Evolutionary conservation across 2,888 invertebrate species (phyloP), one percentile per base, ranked within the genome.

Genomic region (Eupithecia vulgata): DNA sequence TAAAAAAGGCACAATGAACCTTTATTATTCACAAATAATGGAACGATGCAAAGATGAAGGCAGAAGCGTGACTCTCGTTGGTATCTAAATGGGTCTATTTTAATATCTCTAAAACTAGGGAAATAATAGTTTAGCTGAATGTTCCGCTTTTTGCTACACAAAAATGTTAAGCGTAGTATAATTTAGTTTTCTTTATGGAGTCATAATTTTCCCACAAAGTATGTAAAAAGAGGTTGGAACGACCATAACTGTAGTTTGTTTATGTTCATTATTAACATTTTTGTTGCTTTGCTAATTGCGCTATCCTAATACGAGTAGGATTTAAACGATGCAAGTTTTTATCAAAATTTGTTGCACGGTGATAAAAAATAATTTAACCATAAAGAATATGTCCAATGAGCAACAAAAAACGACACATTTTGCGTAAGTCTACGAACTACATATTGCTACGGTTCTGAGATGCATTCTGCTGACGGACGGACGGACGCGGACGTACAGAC

Each of bases 221-320:
- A 42, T 42, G 17, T 61, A 17, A 61, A 61, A 61, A 61, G 57
- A 25, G 25, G 61, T 17, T 61, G 15, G 34, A 21, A 30, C 61
- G 6, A 69, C 69, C 66, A 69, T 73, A 73, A 66, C 48, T 4
- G 69, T 68, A 73, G 57, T 72, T 66, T 69, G 65, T 69, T 67
- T 69, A 69, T 45, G 66, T 65, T 21, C n/a, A 59, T 37, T n/a
- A 73, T 73, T 69, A 73, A 61, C 66, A 61, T 73, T 73, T 73
- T 73, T 66, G 59, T 25, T 48, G 66, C 45, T 48, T 67, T 70
- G 73, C 68, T 74, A 71, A 71, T 70, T 71, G 65, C 59, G 52
- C 67, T 73, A 70, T 67, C 70, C 40, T 52, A 74, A 40, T 52
- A n/a, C n/a, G n/a, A n/a, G n/a, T n/a, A 59, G 62, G 42, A 57